These are phyloP conservation scores for Manis pentadactyla DNA, from an alignment of 2,797 vertebrate genomes.

Conservation along the genomic window DNA sequence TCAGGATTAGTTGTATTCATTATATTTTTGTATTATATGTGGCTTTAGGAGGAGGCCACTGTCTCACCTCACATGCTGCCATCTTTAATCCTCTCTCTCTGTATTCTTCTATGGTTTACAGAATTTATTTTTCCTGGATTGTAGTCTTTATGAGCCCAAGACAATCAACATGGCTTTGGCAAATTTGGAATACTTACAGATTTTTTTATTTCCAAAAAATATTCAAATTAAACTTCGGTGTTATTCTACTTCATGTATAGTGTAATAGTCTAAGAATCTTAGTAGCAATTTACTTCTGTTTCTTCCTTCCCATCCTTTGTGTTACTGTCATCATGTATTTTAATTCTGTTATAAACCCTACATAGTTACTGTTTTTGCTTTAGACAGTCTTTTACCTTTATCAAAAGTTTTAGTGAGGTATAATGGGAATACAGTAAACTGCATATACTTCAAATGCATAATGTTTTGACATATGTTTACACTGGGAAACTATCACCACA, in stretches of 20 bases:
- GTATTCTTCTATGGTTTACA: neutral
- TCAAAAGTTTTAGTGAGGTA: neutral
- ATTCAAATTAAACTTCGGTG: neutral
- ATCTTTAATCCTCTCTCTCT: neutral
- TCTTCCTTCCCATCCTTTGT: neutral
- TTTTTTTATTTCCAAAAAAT: neutral
- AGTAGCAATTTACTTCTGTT: neutral
- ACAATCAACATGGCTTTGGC: neutral
- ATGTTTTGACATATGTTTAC: neutral
- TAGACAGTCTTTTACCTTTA: neutral
- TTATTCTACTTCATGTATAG: accelerated
- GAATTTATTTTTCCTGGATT: neutral
- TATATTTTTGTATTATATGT: too few relatives aligned
- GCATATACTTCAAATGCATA: neutral
- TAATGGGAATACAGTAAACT: neutral
- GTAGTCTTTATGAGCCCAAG: neutral
- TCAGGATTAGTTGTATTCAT: too few relatives aligned
- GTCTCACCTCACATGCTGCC: too few relatives aligned
- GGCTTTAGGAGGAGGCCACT: too few relatives aligned
- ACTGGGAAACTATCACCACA: neutral
- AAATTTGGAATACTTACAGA: neutral
- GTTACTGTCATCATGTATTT: neutral
- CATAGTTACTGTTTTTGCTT: neutral
- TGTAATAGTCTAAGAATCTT: neutral
- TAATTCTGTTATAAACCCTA: neutral